phyloP scores from a whole-genome alignment of 64 coral and sea anemone species.

The Porites lutea region DNA sequence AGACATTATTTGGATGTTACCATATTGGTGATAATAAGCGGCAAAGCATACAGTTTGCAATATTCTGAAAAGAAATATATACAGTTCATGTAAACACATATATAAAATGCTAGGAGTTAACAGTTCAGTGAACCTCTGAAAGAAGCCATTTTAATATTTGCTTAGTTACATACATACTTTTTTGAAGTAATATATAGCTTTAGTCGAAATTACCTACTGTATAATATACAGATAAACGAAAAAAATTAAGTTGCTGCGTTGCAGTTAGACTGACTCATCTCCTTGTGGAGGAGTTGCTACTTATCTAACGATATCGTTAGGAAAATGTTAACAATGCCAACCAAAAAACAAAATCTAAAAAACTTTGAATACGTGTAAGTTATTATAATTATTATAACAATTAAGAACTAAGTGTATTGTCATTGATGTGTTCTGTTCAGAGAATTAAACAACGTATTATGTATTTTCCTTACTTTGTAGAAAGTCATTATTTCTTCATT shows the following conservation, averaged over 20 bases:
- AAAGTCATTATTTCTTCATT: too few relatives aligned
- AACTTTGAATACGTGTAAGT: too few relatives aligned
- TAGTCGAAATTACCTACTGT: not conserved
- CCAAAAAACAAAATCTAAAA: too few relatives aligned
- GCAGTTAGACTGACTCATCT: not conserved
- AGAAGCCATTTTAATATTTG: not conserved
- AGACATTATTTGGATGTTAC: not conserved
- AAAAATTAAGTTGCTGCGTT: not conserved
- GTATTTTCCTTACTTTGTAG: too few relatives aligned
- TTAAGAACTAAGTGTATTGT: too few relatives aligned
- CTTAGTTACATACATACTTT: not conserved
- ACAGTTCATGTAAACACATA: not conserved
- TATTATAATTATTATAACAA: too few relatives aligned
- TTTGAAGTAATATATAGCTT: slow-evolving; percentile 3
- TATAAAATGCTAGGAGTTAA: not conserved
- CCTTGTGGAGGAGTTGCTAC: too few relatives aligned
- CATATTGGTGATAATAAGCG: not conserved
- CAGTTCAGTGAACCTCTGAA: not conserved
- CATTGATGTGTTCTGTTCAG: too few relatives aligned
- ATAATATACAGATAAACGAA: not conserved
- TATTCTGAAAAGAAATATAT: not conserved
- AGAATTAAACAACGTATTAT: too few relatives aligned
- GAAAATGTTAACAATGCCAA: too few relatives aligned
- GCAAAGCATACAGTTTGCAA: not conserved
- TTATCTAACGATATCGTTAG: too few relatives aligned